Conservation (phyloP, 1,140 invertebrate genomes). For the Cyphomyrmex costatus region DNA sequence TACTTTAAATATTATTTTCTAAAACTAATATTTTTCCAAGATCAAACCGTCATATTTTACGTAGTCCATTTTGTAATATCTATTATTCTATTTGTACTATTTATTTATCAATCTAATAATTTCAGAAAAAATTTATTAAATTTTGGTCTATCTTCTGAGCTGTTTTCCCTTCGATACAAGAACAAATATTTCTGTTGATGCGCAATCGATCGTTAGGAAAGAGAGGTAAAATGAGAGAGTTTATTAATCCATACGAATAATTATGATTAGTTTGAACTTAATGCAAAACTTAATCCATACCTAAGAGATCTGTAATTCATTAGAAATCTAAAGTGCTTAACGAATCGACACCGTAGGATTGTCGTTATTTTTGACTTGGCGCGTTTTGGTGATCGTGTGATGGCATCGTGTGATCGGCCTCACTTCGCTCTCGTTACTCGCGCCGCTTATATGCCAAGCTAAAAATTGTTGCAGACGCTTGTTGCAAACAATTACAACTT, state of each 20-base stretch:
- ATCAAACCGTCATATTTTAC: background rate
- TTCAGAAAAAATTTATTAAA: background rate
- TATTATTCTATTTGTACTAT: background rate
- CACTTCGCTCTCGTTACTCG: background rate
- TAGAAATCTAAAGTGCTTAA: conserved; percentile 32
- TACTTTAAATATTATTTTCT: background rate
- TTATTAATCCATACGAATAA: background rate
- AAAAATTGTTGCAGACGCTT: background rate
- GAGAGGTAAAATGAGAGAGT: conserved; percentile 21
- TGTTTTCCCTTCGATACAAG: conserved; percentile 10
- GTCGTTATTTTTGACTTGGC: conserved; percentile 22
- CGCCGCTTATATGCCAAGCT: background rate
- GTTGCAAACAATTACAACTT: conserved; percentile 16
- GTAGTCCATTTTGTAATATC: background rate
- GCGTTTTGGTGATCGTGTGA: background rate
- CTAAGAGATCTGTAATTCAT: conserved; percentile 20
- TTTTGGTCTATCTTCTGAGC: conserved; percentile 22
- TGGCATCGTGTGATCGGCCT: background rate
- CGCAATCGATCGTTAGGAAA: background rate
- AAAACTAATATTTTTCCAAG: background rate
- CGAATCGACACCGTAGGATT: conserved; percentile 12
- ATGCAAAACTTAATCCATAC: background rate
- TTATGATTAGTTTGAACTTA: conserved; percentile 13
- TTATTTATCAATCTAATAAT: background rate
- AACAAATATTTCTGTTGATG: conserved; percentile 13